phyloP scores from a whole-genome alignment of 2,797 vertebrate species.

The Thalassophryne amazonica region DNA sequence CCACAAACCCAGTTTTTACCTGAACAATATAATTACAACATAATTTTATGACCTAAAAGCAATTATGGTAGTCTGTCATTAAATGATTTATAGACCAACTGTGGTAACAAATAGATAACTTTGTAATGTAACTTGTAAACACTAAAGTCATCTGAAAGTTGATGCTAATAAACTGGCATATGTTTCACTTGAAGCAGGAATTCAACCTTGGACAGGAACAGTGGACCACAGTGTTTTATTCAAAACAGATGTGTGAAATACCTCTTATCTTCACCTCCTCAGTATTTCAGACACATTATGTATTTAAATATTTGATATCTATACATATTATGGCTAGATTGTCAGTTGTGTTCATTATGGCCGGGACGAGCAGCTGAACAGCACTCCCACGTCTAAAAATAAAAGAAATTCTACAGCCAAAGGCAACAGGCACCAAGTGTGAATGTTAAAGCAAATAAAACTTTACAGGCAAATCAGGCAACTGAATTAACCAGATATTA shows the following conservation, averaged over 20 bases:
- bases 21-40: neutral
- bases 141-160: constrained; percentile 27
- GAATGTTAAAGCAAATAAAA: neutral
- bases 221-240: constrained; percentile 66
- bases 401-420: neutral
- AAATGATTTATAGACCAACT: neutral
- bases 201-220: constrained; percentile 54
- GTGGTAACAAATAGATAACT: neutral
- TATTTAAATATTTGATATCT: constrained; percentile 38
- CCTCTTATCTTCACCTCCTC: constrained; percentile 52
- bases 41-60: neutral
- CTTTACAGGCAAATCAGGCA: neutral
- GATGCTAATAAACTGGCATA: constrained; percentile 28
- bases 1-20: neutral
- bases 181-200: constrained; percentile 45
- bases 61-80: neutral
- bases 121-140: constrained; percentile 17
- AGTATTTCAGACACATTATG: constrained; percentile 28
- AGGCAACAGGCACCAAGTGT: neutral
- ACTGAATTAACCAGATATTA: neutral
- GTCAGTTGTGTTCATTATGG: neutral
- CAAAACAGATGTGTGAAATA: constrained; percentile 71
- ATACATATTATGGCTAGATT: constrained; percentile 7
- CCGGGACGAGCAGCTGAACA: neutral
- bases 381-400: neutral